Conservation (phyloP, 2,797 vertebrate genomes). For the Crypturellus tataupa region DNA sequence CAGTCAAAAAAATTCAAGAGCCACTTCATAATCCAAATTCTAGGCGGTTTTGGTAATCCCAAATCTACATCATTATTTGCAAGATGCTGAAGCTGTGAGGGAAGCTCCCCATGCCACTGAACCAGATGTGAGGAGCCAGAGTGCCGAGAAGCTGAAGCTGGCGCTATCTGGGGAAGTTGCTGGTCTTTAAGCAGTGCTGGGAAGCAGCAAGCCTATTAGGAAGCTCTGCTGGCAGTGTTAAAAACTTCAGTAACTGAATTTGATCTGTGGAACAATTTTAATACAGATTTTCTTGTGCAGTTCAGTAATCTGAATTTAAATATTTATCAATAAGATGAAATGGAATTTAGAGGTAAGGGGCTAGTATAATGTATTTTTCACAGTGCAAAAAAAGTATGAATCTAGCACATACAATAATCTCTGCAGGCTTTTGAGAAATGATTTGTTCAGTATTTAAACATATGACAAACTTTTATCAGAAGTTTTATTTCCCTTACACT, state of each 20-base stretch:
- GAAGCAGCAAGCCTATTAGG: background rate
- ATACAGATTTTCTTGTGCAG: background rate
- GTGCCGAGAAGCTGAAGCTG: background rate
- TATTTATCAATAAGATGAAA: background rate
- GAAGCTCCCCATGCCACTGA: background rate
- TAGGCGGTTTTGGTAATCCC: background rate
- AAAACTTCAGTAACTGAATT: background rate
- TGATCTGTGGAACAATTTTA: background rate
- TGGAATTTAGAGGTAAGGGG: background rate
- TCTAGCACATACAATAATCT: background rate
- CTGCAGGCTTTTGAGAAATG: fast-evolving
- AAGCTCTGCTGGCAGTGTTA: background rate
- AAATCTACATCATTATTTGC: background rate
- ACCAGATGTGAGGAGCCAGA: background rate
- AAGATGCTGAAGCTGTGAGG: background rate
- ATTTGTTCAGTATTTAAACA: background rate
- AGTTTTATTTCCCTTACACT: background rate
- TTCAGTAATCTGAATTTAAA: background rate
- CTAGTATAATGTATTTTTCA: background rate
- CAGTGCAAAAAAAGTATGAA: background rate
- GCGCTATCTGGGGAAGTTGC: background rate
- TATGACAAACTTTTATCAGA: background rate
- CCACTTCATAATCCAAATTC: background rate
- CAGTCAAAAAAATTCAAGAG: background rate
- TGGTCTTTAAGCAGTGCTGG: background rate